Base-by-base conservation (phyloP, 2,797 vertebrate genomes). In the Simalia tracyae region DNA sequence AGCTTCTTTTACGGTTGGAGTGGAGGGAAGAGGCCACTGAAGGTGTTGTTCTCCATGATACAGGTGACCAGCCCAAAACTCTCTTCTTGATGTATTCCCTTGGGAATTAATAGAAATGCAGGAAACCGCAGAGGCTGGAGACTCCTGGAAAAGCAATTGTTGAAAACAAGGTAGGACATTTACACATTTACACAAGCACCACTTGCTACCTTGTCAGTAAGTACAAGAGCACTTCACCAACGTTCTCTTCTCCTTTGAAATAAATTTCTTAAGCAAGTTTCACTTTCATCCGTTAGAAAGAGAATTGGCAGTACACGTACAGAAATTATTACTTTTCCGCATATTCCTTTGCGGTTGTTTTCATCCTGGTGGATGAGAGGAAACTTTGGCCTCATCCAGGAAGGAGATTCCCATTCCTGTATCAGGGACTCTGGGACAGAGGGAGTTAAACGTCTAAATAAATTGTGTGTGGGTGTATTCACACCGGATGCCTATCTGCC, bases 381-480 rank as follows among this genome's bases (percentile, higher is more conserved):
- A 1, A 60, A 66, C 56, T 91, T 24, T 88, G 59, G 19, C 26
- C 76, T 11, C 28, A 56, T 89, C 14, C 46, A 42, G 68, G 11
- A 2, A 17, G 7, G 81, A 3, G 28, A 31, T 59, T n/a, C 15
- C 17, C 81, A 26, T 36, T 5, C 24, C 59, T 22, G 57, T 19
- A 14, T n/a, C n/a, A 8, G 66, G 42, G 2, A 19, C 24, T 46
- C 90, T 28, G 36, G 46, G 85, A 64, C 64, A 60, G 59, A 84
- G 36, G 3, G 85, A 84, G 89, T 84, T 81, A 92, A 64, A 46
- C 59, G 87, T 92, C 66, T 56, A 90, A 90, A 92, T 87, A 54
- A 54, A 56, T 87, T 84, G 19, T 24, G 19, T 10, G 36, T 46
- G 17, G 36, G 8, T 81, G 56, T 86, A 87, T 63, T 60, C 64